phyloP scores from a whole-genome alignment of 2,113 vertebrate species.

The Alectura lathami region DNA sequence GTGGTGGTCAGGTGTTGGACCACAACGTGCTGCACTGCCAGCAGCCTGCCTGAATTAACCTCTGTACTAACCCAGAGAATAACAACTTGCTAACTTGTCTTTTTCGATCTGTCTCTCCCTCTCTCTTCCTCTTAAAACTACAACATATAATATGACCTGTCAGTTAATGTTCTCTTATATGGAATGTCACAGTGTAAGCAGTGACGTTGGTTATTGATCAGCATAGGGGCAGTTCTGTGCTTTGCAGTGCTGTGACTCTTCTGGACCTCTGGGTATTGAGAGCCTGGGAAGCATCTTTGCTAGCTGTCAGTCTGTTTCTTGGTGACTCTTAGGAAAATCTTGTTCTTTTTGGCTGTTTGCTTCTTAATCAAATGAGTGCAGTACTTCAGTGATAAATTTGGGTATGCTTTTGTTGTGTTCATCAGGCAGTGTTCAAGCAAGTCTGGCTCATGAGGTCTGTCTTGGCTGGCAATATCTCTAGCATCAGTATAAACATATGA shows the following conservation, averaged over 20 bases:
- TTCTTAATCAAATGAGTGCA: background rate
- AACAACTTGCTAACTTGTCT: background rate
- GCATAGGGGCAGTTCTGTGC: rapidly evolving
- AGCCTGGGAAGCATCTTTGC: background rate
- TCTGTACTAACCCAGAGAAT: rapidly evolving
- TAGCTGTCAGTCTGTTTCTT: background rate
- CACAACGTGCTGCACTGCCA: background rate
- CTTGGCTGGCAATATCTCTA: background rate
- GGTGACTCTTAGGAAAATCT: background rate
- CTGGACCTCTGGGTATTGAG: no score
- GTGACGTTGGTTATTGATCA: rapidly evolving
- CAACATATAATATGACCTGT: background rate
- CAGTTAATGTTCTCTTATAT: rapidly evolving
- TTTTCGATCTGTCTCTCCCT: background rate
- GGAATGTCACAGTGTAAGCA: rapidly evolving
- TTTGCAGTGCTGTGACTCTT: rapidly evolving
- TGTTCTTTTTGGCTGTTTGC: background rate
- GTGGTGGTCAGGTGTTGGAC: rapidly evolving
- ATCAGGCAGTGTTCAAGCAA: background rate
- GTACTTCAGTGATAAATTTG: background rate
- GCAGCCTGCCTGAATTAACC: no score
- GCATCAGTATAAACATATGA: background rate
- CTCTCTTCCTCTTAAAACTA: rapidly evolving
- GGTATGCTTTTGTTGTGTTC: rapidly evolving
- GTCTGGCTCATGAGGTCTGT: background rate